Evolutionary conservation across 2,797 vertebrate species (phyloP).

Genomic region (Huso huso): DNA sequence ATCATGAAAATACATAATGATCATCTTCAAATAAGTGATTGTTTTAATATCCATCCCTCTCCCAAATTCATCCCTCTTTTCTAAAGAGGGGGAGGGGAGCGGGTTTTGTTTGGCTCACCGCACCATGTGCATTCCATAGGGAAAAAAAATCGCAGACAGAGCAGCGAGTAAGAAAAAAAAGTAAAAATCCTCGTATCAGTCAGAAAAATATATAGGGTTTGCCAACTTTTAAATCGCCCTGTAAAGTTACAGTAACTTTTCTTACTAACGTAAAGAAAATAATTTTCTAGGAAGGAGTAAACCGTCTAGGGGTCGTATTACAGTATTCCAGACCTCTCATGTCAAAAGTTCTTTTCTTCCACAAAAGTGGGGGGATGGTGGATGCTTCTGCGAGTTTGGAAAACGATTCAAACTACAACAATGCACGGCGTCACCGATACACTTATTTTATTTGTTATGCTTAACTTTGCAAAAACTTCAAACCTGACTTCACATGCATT

Average conservation of each 20-base stretch:
- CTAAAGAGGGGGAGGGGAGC: slow-evolving; percentile 55
- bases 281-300: slow-evolving; percentile 43
- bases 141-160: slow-evolving; percentile 27
- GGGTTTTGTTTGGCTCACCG: slow-evolving; percentile 43
- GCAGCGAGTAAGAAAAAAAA: slow-evolving; percentile 23
- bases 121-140: slow-evolving; percentile 52
- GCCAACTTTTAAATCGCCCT: slow-evolving; percentile 4
- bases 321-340: slow-evolving; percentile 57
- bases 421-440: too few species aligned
- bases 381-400: slow-evolving; percentile 12
- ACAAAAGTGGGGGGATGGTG: slow-evolving; percentile 34
- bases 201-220: slow-evolving; percentile 16
- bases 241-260: too few species aligned
- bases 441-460: too few species aligned
- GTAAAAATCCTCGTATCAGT: slow-evolving; percentile 12
- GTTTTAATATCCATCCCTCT: slow-evolving; percentile 39
- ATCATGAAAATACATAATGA: too few species aligned
- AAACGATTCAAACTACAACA: too few species aligned
- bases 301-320: slow-evolving; percentile 56
- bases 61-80: slow-evolving; percentile 50
- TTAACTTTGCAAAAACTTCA: too few species aligned
- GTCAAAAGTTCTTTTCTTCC: slow-evolving; percentile 33
- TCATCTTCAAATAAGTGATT: slow-evolving; percentile 14
- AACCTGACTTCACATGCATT: too few species aligned
- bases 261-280: slow-evolving; percentile 14